Evolutionary conservation across 2,113 vertebrate genomes (phyloP), one percentile per base, ranked within the genome.

Genomic region (Forbesichthys agassizii): DNA sequence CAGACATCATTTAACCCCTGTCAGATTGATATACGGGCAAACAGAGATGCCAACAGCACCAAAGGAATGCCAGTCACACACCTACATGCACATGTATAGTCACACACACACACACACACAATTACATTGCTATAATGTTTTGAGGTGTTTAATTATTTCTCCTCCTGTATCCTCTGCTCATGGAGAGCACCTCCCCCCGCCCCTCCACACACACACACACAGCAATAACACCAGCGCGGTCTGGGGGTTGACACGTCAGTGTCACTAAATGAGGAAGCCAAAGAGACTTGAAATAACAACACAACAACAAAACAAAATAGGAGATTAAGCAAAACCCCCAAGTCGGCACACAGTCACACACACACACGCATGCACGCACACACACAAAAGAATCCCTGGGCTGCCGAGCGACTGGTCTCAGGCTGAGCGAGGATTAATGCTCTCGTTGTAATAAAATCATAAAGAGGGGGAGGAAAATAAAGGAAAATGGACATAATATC

Each of bases 401-500:
- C 36, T 54, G 72, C 72, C 5, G 16, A 36, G 61, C 13, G 64
- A 56, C 75, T 71, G 70, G 58, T 69, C 64, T 79, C 65, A 67
- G 75, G 61, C 74, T 64, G 68, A 61, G 59, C 47, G 48, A 71
- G 63, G 72, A 85, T 81, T 78, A 74, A 75, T 69, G 59, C 58
- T 75, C 61, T 55, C 16, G 36, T 52, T 75, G 71, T 77, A 79
- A 75, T 73, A 77, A 61, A 81, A 81, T 80, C 58, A 62, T 52
- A 79, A 81, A 72, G 62, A 66, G 70, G 20, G 20, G 20, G 20
- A 20, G 20, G 1, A 20, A 20, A 66, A 27, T 20, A 13, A 79
- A 74, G 69, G 70, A 69, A 11, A 77, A 74, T 72, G 70, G 69
- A 48, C 60, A 83, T 75, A 67, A 83, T 77, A 74, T 63, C 63